These are phyloP conservation scores for Felis chaus DNA, from an alignment of 2,113 vertebrate species.

Conservation along the genomic window DNA sequence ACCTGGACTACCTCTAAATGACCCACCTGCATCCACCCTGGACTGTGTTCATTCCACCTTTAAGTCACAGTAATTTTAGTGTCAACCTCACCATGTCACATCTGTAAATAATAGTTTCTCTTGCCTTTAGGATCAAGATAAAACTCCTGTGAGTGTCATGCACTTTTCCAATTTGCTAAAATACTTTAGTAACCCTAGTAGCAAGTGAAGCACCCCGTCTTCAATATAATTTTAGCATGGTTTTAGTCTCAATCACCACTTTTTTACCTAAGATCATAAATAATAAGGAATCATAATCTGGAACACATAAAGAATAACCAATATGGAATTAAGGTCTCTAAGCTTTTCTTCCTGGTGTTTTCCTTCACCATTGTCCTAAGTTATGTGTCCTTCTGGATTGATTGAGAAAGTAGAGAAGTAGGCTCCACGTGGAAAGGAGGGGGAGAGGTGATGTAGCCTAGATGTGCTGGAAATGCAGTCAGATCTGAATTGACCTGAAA, in stretches of 20 bases:
- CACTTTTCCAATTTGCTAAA: neutral
- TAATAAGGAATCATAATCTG: neutral
- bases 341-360: neutral
- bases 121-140: neutral
- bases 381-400: neutral
- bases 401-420: neutral
- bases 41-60: neutral
- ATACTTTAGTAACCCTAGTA: neutral
- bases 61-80: neutral
- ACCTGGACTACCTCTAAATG: neutral
- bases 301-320: neutral
- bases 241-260: neutral
- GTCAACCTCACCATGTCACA: neutral
- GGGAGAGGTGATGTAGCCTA: neutral
- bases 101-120: neutral
- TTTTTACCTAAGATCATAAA: neutral
- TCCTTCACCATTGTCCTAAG: neutral
- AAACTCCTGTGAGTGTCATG: neutral
- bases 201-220: neutral
- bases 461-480: neutral
- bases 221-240: neutral
- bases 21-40: neutral
- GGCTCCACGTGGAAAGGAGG: fast-evolving
- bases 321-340: neutral
- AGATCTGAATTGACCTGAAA: neutral